phyloP scores from a whole-genome alignment of 2,888 invertebrate genomes.

The Temnothorax ravouxi region DNA sequence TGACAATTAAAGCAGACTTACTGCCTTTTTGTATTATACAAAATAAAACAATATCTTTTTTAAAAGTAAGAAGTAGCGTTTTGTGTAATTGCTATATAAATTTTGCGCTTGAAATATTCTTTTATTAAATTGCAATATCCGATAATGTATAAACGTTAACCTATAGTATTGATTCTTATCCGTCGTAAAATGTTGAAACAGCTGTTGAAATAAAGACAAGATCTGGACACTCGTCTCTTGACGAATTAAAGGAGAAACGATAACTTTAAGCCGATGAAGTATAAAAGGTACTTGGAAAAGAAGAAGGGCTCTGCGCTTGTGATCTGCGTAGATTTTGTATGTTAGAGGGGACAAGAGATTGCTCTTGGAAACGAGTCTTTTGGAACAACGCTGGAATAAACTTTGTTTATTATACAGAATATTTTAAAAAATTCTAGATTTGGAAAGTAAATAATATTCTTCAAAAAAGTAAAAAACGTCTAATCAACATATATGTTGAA shows the following conservation, averaged over 20 bases:
- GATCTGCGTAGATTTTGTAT: conserved; percentile 16
- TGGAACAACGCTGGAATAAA: neutral
- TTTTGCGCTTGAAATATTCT: neutral
- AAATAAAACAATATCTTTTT: neutral
- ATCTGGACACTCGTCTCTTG: neutral
- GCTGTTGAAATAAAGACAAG: neutral
- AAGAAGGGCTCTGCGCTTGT: neutral
- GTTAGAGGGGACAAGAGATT: neutral
- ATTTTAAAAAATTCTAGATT: neutral
- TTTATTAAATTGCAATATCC: neutral
- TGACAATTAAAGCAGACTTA: neutral
- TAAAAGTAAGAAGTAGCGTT: neutral
- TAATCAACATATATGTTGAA: neutral
- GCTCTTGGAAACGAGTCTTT: conserved; percentile 18
- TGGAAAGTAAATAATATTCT: neutral
- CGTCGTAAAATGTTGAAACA: neutral
- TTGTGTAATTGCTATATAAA: conserved; percentile 22
- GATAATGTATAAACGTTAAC: neutral
- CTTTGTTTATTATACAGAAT: neutral
- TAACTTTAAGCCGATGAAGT: conserved; percentile 18
- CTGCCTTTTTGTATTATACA: neutral
- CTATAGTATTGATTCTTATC: neutral
- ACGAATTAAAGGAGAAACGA: neutral
- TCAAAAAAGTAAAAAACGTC: neutral
- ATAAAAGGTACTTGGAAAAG: neutral